These are phyloP conservation scores for Drosophila dunni DNA, from an alignment of 1,140 invertebrate genomes.

Conservation along the genomic window DNA sequence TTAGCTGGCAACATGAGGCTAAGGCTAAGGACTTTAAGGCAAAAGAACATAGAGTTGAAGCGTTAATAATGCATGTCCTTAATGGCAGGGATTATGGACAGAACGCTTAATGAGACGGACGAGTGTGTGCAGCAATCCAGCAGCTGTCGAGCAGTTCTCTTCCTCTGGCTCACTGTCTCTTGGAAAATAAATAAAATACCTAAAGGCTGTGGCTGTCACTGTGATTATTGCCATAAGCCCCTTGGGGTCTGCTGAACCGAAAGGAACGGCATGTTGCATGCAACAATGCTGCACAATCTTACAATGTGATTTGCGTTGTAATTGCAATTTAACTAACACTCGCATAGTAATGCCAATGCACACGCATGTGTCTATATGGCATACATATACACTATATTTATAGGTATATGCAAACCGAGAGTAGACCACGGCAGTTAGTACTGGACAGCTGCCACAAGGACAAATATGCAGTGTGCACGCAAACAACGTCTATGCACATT, in stretches of 20 bases:
- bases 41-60: slow-evolving; percentile 9
- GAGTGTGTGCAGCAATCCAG: slow-evolving; percentile 1
- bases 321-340: slow-evolving; percentile 81
- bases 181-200: slow-evolving; percentile 37
- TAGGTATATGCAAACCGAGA: slow-evolving; percentile 3
- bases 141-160: slow-evolving; percentile 2
- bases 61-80: slow-evolving; percentile 68
- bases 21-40: not conserved
- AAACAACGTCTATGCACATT: slow-evolving; percentile 34
- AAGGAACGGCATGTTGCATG: slow-evolving; percentile 24
- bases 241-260: slow-evolving; percentile 7
- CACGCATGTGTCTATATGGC: not conserved
- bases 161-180: not conserved
- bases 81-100: slow-evolving; percentile 61
- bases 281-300: slow-evolving; percentile 37
- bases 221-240: slow-evolving; percentile 31
- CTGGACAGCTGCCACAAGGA: slow-evolving; percentile 41
- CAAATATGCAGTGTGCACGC: slow-evolving; percentile 43
- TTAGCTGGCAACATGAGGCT: slow-evolving; percentile 22
- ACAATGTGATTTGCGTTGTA: slow-evolving; percentile 70
- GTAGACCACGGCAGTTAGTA: slow-evolving; percentile 8
- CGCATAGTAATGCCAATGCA: slow-evolving; percentile 66
- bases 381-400: not conserved
- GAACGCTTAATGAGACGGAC: slow-evolving; percentile 61
- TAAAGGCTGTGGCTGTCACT: slow-evolving; percentile 19